Evolutionary conservation across 2,797 vertebrate species (phyloP), one percentile per base, ranked within the genome.

Genomic region (Alfaro cultratus): DNA sequence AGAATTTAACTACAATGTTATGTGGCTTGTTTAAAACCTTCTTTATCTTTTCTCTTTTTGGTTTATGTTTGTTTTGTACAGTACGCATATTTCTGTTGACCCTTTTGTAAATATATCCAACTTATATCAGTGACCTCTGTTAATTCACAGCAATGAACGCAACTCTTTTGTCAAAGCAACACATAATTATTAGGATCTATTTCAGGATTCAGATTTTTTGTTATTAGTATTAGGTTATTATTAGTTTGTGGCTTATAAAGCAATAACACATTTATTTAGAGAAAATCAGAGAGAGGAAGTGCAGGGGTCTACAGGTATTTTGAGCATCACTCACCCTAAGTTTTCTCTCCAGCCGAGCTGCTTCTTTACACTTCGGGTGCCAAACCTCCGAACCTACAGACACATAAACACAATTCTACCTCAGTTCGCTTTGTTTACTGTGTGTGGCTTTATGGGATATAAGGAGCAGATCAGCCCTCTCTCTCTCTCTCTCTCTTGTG

Each of bases 281-380:
- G 36, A 41, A 45, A 85, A 77, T 71, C 9, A 74, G 74, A 81
- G 45, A 75, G 34, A 75, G 26, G 36, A 39, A 51, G 34, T 26
- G 45, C 73, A 77, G 67, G 26, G 47, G 21, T 10, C 1, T n/a
- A 26, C 23, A 75, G 79, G 71, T 90, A 87, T 88, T 91, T 80
- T 74, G 43, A 86, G 86, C 31, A 75, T 64, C 31, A 18, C 94
- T 96, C 96, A 99, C 98, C 96, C 97, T 97, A 84, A 99, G 95
- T 86, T 99, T 99, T 91, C 97, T 97, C 94, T 98, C 97, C 85
- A 97, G 96, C 49, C 97, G 96, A 87, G 96, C 97, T 0, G 97
- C 96, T 94, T 99, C 97, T 91, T 99, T 99, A 95, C 98, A 99
- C 95, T 97, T 96, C 55, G 97, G 98, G 87, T 99, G 98, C 98